Base-by-base conservation (phyloP, 2,888 invertebrate genomes). In the Caenorhabditis afra region DNA sequence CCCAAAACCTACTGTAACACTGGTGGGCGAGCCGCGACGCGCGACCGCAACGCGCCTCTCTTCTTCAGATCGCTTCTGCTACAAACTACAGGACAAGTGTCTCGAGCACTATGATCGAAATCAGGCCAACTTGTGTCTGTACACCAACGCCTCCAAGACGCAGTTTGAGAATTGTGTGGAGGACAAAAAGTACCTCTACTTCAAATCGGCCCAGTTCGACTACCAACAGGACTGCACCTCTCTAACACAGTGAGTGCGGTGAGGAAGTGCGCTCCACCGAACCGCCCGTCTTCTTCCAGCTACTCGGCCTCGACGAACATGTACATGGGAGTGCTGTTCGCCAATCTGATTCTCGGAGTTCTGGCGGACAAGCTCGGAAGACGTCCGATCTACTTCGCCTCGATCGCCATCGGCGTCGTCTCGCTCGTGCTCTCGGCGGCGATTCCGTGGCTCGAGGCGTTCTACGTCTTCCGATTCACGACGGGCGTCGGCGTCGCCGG, bases 161-260 rank as follows among this genome's bases (percentile, higher is more conserved):
- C 29, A 66, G 20, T 64, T 64, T 12, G 67, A 67, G 11, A 39
- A 62, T 10, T 79, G 78, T 67, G 62, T 73, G 1, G 47, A 57
- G n/a, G 73, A 79, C 1, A 52, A 55, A 8, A 73, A 73, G 29
- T 50, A 55, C 20, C 20, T 79, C 8, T 62, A 79, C 35, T 79
- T 73, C 37, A 35, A 49, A 20, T 79, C 78, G 29, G 78, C 78
- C 10, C 78, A 79, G 39, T 73, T 57, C 45, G 66, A 79, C 16
- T 79, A 73, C 58, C 78, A 79, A 37, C 78, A 79, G 37, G 78
- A 73, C 50, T 79, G 78, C 44, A 66, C 73, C 1, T 23, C 47
- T 11, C 23, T 77, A 16, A 59, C 59, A 20, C 70, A 66, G 70
- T 61, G 12, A 35, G 29, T 14, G 2, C 12, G n/a, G 4, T 49